phyloP scores from a whole-genome alignment of 2,797 vertebrate genomes.

The Tokudaia muenninki region DNA sequence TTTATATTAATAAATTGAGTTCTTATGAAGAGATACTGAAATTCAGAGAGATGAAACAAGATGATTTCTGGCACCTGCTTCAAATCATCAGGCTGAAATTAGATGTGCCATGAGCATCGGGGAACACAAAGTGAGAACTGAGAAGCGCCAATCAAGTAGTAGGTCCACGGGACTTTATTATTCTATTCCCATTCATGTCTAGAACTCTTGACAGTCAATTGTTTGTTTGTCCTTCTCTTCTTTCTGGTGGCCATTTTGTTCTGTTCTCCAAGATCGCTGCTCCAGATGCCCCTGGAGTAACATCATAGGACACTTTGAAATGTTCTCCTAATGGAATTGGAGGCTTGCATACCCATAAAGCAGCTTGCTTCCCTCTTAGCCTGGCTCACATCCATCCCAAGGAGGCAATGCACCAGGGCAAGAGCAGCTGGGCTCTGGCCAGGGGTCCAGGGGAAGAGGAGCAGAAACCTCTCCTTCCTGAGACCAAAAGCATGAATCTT shows the following conservation, averaged over 20 bases:
- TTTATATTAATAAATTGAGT: neutral
- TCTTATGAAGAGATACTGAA: neutral
- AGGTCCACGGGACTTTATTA: neutral
- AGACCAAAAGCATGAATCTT: neutral
- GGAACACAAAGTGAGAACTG: neutral
- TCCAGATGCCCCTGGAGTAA: neutral
- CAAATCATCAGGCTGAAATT: neutral
- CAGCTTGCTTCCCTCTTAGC: neutral
- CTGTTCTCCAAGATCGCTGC: neutral
- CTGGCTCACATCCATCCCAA: neutral
- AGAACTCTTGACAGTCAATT: constrained; percentile 2
- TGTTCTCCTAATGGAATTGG: neutral
- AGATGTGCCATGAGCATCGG: neutral
- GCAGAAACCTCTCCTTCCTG: neutral
- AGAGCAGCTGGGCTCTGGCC: neutral
- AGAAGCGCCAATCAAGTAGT: neutral
- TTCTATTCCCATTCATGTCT: neutral
- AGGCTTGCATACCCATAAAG: neutral
- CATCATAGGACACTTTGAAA: neutral
- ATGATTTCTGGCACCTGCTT: neutral
- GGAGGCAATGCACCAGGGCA: neutral
- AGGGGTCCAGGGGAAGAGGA: neutral
- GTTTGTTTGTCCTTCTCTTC: neutral
- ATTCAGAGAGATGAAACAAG: neutral
- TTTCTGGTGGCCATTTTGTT: neutral